These are phyloP conservation scores for Liopterus haemorrhoidalis DNA, from an alignment of 2,888 invertebrate species.

Conservation along the genomic window DNA sequence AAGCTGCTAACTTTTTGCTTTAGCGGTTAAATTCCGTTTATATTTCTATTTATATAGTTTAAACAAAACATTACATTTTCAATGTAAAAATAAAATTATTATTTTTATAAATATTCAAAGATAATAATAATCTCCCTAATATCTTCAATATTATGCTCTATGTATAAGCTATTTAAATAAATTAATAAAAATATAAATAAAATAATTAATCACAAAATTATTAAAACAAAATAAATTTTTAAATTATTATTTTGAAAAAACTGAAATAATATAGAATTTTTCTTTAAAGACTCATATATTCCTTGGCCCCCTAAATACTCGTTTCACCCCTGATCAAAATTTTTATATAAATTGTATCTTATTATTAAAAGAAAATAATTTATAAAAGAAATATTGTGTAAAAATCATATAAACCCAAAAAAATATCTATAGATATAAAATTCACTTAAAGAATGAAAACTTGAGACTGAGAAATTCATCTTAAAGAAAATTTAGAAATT, in stretches of 20 bases:
- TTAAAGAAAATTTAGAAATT: conserved; percentile 46
- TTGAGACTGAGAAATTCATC: conserved; percentile 43
- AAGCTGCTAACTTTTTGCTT: conserved; percentile 61
- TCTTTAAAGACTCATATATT: too few species aligned
- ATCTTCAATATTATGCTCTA: conserved; percentile 49
- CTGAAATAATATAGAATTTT: too few species aligned
- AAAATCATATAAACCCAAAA: conserved; percentile 50
- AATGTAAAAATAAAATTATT: conserved; percentile 54
- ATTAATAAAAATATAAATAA: too few species aligned
- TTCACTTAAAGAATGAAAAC: conserved; percentile 45
- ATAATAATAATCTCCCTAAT: conserved; percentile 41
- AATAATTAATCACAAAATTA: too few species aligned
- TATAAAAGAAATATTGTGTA: conserved; percentile 45
- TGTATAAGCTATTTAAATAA: conserved; percentile 45
- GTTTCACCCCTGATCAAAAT: conserved; percentile 36
- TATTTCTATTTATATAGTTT: conserved; percentile 60
- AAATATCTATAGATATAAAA: conserved; percentile 35
- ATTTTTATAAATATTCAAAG: conserved; percentile 40
- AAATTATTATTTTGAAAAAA: too few species aligned
- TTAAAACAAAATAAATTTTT: too few species aligned
- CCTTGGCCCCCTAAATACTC: conserved; percentile 35
- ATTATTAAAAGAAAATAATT: conserved; percentile 46
- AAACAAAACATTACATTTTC: conserved; percentile 62
- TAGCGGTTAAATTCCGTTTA: conserved; percentile 48
- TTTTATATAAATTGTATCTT: too few species aligned